Evolutionary conservation across 1,140 invertebrate species (phyloP).

Genomic region (Lepidurus couesii): DNA sequence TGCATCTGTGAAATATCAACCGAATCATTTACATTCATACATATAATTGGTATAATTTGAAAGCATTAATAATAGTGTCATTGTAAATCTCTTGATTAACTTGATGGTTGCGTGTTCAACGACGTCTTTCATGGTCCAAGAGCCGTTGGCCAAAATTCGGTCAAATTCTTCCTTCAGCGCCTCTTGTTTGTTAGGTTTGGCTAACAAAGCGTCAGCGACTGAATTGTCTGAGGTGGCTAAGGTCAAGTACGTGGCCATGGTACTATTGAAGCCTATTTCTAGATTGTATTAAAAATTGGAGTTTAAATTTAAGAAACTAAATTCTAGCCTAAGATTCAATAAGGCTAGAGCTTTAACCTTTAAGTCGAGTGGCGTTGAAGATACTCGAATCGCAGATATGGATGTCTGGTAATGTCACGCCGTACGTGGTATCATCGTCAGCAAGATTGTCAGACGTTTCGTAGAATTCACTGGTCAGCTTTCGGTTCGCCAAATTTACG

Average conservation of each 20-base stretch:
- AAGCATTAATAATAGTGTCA: neutral
- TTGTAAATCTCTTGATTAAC: neutral
- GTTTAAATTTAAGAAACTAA: neutral
- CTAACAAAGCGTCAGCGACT: neutral
- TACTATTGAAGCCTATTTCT: slow-evolving; percentile 30
- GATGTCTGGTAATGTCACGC: slow-evolving; percentile 26
- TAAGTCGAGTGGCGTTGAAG: neutral
- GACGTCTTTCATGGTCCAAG: slow-evolving; percentile 27
- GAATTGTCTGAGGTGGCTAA: slow-evolving; percentile 22
- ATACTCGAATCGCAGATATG: slow-evolving; percentile 30
- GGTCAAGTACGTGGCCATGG: slow-evolving; percentile 30
- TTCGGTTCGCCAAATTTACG: neutral
- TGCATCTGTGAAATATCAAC: slow-evolving; percentile 3
- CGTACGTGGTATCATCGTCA: neutral
- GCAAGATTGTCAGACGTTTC: neutral
- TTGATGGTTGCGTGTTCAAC: slow-evolving; percentile 26
- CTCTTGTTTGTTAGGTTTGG: neutral
- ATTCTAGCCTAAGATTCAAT: too few relatives aligned
- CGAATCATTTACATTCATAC: neutral
- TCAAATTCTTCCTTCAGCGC: slow-evolving; percentile 25
- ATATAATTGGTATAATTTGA: neutral
- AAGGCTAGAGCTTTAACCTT: neutral
- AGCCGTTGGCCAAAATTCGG: neutral
- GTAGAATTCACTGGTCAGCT: neutral
- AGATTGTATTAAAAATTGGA: neutral